These are phyloP conservation scores for Habroteleia sp. DNA, from an alignment of 2,888 invertebrate species.

Conservation along the genomic window DNA sequence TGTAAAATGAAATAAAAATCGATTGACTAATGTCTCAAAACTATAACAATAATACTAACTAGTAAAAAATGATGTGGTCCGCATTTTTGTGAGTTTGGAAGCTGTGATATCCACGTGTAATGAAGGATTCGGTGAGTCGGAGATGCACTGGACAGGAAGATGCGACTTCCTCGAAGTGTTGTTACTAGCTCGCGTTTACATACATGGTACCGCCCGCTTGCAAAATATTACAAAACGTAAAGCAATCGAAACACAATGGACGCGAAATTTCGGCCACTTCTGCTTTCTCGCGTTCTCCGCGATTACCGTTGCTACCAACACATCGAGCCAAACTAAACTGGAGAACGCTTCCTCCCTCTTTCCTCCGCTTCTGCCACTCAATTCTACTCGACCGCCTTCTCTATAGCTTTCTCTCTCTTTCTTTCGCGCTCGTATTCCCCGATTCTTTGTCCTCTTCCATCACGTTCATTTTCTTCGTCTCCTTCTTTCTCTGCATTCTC, in stretches of 20 bases:
- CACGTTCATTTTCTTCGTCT: slow-evolving; percentile 16
- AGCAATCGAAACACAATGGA: neutral
- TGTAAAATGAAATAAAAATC: no score
- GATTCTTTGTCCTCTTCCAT: no score
- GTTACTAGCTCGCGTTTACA: slow-evolving; percentile 29
- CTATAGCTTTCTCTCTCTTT: slow-evolving; percentile 32
- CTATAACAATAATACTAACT: slow-evolving; percentile 29
- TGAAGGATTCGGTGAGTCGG: slow-evolving; percentile 12
- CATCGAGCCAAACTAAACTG: slow-evolving; percentile 56
- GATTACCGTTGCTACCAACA: slow-evolving; percentile 57
- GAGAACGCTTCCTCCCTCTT: slow-evolving; percentile 55
- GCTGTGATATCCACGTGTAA: slow-evolving; percentile 39
- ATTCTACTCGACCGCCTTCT: slow-evolving; percentile 51
- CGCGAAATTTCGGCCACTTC: slow-evolving; percentile 17
- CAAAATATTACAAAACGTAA: no score
- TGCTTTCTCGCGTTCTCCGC: slow-evolving; percentile 30
- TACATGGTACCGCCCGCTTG: slow-evolving; percentile 14
- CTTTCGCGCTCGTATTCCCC: neutral
- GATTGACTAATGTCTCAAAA: no score
- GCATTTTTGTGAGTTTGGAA: slow-evolving; percentile 19
- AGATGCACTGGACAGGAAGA: slow-evolving; percentile 36
- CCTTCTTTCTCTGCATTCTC: neutral
- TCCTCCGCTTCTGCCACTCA: no score
- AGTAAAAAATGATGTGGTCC: slow-evolving; percentile 24
- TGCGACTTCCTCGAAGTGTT: slow-evolving; percentile 25